Conservation (phyloP, 2,888 invertebrate genomes). For the Xylocampa areola region DNA sequence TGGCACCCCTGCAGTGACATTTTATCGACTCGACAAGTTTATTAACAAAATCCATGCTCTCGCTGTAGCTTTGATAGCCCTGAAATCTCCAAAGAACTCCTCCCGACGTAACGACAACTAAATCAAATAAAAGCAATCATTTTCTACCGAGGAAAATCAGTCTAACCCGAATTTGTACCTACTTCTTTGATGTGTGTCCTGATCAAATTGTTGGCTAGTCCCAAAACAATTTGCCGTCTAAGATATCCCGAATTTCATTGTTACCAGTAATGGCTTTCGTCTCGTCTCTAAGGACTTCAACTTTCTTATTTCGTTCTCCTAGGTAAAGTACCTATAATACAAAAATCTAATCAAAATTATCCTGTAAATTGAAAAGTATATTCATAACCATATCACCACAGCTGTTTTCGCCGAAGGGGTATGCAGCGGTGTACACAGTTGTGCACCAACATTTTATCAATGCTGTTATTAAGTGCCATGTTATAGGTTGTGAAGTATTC, state of each 20-base stretch:
- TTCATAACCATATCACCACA: too few species aligned
- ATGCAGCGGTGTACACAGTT: too few species aligned
- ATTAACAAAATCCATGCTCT: too few species aligned
- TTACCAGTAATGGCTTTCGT: constrained; percentile 22
- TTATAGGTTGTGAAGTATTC: too few species aligned
- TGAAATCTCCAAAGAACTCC: background rate
- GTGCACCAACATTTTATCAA: too few species aligned
- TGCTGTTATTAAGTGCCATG: too few species aligned
- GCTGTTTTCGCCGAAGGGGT: too few species aligned
- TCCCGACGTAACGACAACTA: background rate
- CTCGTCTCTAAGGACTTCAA: background rate
- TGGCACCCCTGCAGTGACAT: too few species aligned
- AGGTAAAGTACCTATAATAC: too few species aligned
- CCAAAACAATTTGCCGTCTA: constrained; percentile 28
- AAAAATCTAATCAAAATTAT: too few species aligned
- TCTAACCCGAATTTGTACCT: background rate
- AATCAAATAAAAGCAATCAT: constrained; percentile 29
- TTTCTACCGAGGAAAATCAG: constrained; percentile 10
- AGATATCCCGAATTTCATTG: constrained; percentile 12
- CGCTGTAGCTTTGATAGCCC: background rate
- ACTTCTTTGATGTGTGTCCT: constrained; percentile 12
- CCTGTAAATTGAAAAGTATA: too few species aligned
- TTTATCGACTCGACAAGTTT: too few species aligned
- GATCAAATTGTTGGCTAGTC: constrained; percentile 30
- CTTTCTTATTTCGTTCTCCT: constrained; percentile 1